Evolutionary conservation across 2,113 vertebrate genomes (phyloP), one percentile per base, ranked within the genome.

Genomic region (Leptosomus discolor): DNA sequence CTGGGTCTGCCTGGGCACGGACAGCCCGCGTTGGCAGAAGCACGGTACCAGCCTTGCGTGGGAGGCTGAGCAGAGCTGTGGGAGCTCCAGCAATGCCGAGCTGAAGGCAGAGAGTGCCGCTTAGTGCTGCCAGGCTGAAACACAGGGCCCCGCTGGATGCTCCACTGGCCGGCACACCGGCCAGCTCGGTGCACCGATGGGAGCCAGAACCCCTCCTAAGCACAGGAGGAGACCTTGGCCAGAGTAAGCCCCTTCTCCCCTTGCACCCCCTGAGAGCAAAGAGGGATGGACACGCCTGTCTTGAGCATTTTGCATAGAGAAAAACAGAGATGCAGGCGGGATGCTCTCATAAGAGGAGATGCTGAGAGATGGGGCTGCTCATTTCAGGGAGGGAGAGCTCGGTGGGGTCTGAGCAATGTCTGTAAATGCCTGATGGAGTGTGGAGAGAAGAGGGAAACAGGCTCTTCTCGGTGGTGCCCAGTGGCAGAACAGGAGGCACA

Each of bases 211-310:
- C 18, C 7, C 21, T 30, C 23, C 80, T 0, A 4, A 21, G 29
- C 65, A 8, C 4, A 0, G 15, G 3, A 41, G 13, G 56, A 64
- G 9, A 77, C 13, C 81, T 34, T 9, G 18, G 36, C 3, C 60
- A 13, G 0, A 0, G 21, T 32, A 46, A 45, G 19, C 2, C 34
- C 23, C 45, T 32, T 8, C 34, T 67, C 3, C 5, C 37, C 73
- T 36, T 36, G 65, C 41, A 29, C 11, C 9, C 51, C 32, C 1
- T 4, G 6, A 6, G 9, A 68, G 43, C 10, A 68, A 41, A 63
- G 39, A 39, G 56, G 37, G 69, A 11, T 6, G 1, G 1, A 12
- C 3, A 0, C 8, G 23, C 48, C 2, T 0, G 0, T 3, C 13
- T 12, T 6, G 0, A 2, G 32, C 2, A 7, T 67, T 61, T 30